These are phyloP conservation scores for Actenoides lindsayi DNA, from an alignment of 2,113 vertebrate genomes.

Conservation along the genomic window DNA sequence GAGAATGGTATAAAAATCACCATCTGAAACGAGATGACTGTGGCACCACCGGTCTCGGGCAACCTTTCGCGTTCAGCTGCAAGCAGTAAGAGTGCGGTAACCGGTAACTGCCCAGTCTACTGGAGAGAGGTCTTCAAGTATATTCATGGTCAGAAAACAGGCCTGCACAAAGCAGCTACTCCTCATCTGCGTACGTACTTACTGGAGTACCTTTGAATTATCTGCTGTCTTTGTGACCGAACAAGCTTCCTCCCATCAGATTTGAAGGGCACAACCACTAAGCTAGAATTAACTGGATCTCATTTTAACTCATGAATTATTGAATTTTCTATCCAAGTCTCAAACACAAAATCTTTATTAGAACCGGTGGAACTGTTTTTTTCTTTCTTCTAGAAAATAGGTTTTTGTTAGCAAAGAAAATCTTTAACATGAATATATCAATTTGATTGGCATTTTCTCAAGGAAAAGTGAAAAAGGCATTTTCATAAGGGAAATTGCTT, in stretches of 20 bases:
- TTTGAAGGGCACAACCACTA: neutral
- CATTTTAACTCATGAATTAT: constrained; percentile 22
- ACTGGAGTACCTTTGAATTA: neutral
- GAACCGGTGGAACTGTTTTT: neutral
- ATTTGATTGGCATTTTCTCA: neutral
- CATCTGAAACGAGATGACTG: neutral
- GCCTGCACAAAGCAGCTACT: neutral
- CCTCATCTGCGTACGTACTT: neutral
- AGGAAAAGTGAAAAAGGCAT: neutral
- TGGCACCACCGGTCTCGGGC: neutral
- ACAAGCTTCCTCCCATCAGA: neutral
- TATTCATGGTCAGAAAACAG: neutral
- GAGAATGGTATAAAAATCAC: neutral
- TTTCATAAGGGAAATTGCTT: neutral
- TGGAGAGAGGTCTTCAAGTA: neutral
- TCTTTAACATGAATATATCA: neutral
- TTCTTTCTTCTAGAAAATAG: neutral
- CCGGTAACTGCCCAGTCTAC: neutral
- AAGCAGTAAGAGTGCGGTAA: neutral
- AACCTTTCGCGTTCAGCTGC: neutral
- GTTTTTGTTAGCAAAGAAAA: neutral
- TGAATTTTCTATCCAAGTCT: constrained; percentile 8
- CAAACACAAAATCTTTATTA: constrained; percentile 3
- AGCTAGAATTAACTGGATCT: neutral
- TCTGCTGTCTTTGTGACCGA: neutral